Conservation (phyloP, 2,113 vertebrate species). For the Trochalopteron elliotii region DNA sequence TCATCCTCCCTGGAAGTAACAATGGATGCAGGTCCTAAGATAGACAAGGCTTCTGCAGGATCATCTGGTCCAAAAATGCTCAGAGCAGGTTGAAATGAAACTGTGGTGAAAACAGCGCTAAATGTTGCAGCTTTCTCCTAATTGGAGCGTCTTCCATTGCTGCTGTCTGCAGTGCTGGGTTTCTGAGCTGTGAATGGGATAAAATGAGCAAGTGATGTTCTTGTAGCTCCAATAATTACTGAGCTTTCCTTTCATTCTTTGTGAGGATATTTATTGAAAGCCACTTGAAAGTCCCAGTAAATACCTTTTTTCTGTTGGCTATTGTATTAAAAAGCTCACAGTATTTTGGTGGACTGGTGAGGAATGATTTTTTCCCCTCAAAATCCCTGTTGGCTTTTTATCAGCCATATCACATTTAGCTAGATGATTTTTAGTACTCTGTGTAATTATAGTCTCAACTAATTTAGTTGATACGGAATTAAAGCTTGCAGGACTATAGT, state of each 20-base stretch:
- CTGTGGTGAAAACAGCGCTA: not conserved
- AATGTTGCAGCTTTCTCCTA: not conserved
- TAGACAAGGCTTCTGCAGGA: not conserved
- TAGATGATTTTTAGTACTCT: conserved; percentile 10
- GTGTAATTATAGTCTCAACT: conserved; percentile 28
- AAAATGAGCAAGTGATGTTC: not conserved
- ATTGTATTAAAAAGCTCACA: not conserved
- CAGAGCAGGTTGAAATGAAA: not conserved
- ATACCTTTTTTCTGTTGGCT: not conserved
- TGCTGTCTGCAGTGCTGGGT: not conserved
- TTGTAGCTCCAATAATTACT: not conserved
- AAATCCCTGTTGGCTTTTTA: not conserved
- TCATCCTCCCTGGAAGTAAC: not conserved
- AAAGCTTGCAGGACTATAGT: not conserved
- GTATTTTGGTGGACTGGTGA: not conserved
- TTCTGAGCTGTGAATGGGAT: not conserved
- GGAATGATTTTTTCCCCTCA: not conserved
- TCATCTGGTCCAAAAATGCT: not conserved
- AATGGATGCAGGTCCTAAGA: not conserved
- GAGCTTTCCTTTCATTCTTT: not conserved
- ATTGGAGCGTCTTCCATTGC: not conserved
- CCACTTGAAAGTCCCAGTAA: not conserved
- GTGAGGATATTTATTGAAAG: not conserved
- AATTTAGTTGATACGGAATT: conserved; percentile 12
- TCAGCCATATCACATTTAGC: not conserved